Evolutionary conservation across 2,113 vertebrate genomes (phyloP).

Genomic region (Onychostoma macrolepis): DNA sequence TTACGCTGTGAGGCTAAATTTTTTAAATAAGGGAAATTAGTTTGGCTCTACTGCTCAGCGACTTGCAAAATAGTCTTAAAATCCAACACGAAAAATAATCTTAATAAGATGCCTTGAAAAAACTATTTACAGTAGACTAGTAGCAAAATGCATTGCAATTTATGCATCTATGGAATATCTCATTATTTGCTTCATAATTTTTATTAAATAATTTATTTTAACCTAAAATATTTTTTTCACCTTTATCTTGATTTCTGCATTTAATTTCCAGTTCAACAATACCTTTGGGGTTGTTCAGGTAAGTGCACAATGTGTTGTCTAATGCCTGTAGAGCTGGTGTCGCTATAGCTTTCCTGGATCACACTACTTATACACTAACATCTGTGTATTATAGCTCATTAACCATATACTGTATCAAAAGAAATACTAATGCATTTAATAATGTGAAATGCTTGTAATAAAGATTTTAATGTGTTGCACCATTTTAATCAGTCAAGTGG

Average conservation of each 20-base stretch:
- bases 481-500: neutral
- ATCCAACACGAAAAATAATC: no score
- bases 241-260: slow-evolving; percentile 67
- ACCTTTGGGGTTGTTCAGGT: slow-evolving; percentile 97
- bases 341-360: neutral
- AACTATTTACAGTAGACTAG: neutral
- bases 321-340: slow-evolving; percentile 41
- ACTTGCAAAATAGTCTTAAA: no score
- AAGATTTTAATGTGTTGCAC: neutral
- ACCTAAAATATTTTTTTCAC: neutral
- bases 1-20: no score
- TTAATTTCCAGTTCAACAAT: slow-evolving; percentile 92
- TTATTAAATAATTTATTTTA: slow-evolving; percentile 27
- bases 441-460: slow-evolving; percentile 17
- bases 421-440: slow-evolving; percentile 42
- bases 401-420: neutral
- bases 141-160: neutral
- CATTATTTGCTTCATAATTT: slow-evolving; percentile 23
- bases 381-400: slow-evolving; percentile 19
- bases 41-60: no score
- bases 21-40: no score
- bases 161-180: neutral
- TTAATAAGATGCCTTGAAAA: no score
- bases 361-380: slow-evolving; percentile 13
- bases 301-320: slow-evolving; percentile 70